Base-by-base conservation (phyloP, 2,888 invertebrate genomes). In the Acanthosepion esculentum region DNA sequence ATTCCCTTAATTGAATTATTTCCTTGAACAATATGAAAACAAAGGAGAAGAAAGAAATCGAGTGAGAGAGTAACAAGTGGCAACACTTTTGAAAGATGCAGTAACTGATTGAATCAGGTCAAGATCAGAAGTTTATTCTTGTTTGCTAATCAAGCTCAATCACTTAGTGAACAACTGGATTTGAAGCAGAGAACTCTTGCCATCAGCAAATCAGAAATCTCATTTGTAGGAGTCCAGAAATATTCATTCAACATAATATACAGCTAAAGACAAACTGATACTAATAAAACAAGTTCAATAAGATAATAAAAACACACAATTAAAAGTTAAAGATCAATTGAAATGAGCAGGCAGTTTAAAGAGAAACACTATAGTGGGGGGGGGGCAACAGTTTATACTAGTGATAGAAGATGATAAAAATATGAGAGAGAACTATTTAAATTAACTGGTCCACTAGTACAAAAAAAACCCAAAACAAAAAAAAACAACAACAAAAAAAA, bases 61-160 rank as follows among this genome's bases (percentile, higher is more conserved):
- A 64, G 26, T 23, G 64, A 26, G 64, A 64, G 26, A 64, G 3
- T 4, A 50, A 50, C 50, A 50, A 50, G 50, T 50, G 50, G 15
- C 50, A 50, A 50, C 15, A 50, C 50, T 50, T 23, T 64, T 8
- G 29, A 41, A 64, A 64, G 64, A 23, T 26, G 64, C 29, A 64
- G 26, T 64, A 26, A 29, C 64, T 64, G 64, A 64, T 64, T 26
- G 64, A 29, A 64, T 26, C 3, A 64, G 20, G 64, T 64, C 64
- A 64, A 23, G 64, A 64, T 64, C 26, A 26, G 26, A 64, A 64
- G 64, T 64, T 64, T 64, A 64, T 64, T 64, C 26, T 64, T 26
- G 29, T 64, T 92, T 48, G 48, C 41, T 92, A 92, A 48, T 92
- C 92, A 48, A 92, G 92, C 92, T 48, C 48, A 92, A 48, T 92